Percentiles rank a stretch among this genome's conserved stretches.
These are phyloP conservation scores for Acrocephalus scirpaceus DNA, from an alignment of 2,797 vertebrate genomes.

Conservation along the genomic window DNA sequence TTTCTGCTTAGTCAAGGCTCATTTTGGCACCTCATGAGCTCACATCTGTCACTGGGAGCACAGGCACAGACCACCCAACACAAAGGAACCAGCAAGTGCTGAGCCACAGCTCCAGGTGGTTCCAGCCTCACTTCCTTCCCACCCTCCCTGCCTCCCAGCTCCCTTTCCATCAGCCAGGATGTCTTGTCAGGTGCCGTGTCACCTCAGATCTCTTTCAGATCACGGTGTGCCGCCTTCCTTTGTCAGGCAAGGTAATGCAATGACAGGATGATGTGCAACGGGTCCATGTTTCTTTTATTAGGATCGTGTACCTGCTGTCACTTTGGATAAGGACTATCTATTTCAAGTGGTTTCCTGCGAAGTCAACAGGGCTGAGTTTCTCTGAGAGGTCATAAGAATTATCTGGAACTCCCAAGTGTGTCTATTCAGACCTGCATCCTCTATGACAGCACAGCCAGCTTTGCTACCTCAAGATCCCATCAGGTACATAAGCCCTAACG, in stretches of 20 bases:
- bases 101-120: not conserved
- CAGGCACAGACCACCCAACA: not conserved
- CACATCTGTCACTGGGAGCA: not conserved
- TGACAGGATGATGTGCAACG: constrained; percentile 5
- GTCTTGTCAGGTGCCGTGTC: not conserved
- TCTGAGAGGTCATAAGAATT: not conserved
- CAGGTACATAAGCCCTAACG: not conserved
- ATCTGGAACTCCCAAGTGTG: not conserved
- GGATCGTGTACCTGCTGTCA: constrained; percentile 52
- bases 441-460: not conserved
- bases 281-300: constrained; percentile 48
- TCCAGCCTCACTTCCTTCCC: not conserved
- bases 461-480: not conserved
- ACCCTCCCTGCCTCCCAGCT: not conserved
- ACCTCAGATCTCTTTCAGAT: constrained; percentile 28
- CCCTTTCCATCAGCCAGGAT: not conserved
- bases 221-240: not conserved
- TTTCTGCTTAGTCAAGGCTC: not conserved
- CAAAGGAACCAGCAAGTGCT: not conserved
- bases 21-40: not conserved
- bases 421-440: not conserved
- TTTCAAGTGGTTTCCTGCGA: not conserved
- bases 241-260: constrained; percentile 1
- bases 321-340: constrained; percentile 34
- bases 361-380: not conserved